Evolutionary conservation across 1,140 invertebrate species (phyloP), one percentile per base, ranked within the genome.

Genomic region (Brachionus plicatilis): DNA sequence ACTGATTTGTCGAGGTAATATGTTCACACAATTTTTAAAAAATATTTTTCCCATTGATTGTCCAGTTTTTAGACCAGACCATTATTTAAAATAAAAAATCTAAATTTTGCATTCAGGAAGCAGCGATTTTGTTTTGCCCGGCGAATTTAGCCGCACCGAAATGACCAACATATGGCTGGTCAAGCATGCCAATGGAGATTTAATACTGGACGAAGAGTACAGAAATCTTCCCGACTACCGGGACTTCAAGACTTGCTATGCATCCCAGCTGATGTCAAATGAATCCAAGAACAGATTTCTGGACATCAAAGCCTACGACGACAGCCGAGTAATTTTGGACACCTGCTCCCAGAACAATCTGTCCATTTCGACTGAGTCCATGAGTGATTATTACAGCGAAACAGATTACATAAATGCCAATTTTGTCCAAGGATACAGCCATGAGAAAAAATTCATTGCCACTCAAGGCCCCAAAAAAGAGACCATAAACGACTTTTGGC

Each of bases 401-500:
- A 72, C 68, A 41, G 68, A 97, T 91, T 98, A 98, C 88, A 97
- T 98, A 87, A 97, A 99, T 91, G 96, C 96, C 41, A 98, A 98
- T 92, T 98, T 94, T 90, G 96, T 98, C 43, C 96, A 98, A 91
- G 96, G 96, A 3, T 99, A 98, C 90, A 95, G 95, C 89, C 96
- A 98, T 88, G 96, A 95, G 87, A 96, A 96, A 91, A 96, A 96
- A 56, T 99, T 96, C 89, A 98, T 99, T 88, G 97, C 94, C 85
- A 97, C 96, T 86, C 96, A 98, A 92, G 96, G 96, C 87, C 96
- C 96, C 47, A 91, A 98, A 86, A 94, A 95, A 84, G 94, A 95
- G 88, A 98, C 96, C 60, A 94, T 94, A 88, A 92, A 92, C 29
- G 96, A 97, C 91, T 97, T 98, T 90, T 98, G 96, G 96, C 93